phyloP scores from a whole-genome alignment of 1,140 invertebrate genomes.

The Berghia stephanieae region DNA sequence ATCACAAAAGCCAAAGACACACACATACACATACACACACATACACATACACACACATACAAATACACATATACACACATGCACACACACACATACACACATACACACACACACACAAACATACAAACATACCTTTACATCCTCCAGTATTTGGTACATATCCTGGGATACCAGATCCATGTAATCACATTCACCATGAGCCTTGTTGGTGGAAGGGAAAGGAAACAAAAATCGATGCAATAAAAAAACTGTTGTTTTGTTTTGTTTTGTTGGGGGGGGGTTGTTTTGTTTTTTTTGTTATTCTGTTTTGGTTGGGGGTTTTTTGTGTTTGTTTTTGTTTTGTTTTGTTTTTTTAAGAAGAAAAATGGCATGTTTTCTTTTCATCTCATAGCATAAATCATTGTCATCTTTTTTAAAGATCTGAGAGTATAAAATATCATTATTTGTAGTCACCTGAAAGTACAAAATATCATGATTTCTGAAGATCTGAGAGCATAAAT shows the following conservation, averaged over 20 bases:
- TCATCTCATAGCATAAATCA: background rate
- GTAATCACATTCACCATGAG: slow-evolving; percentile 58
- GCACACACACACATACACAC: background rate
- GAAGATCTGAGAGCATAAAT: too few relatives aligned
- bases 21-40: too few relatives aligned
- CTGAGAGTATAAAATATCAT: too few relatives aligned
- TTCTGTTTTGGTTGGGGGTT: background rate
- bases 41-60: too few relatives aligned
- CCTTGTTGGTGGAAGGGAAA: slow-evolving; percentile 37
- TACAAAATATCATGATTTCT: too few relatives aligned
- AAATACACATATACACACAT: background rate
- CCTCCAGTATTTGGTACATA: slow-evolving; percentile 41
- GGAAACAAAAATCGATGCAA: background rate
- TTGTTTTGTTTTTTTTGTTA: background rate
- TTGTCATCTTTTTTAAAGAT: too few relatives aligned
- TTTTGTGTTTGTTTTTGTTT: background rate
- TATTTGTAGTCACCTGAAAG: too few relatives aligned
- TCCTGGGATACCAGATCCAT: slow-evolving; percentile 50
- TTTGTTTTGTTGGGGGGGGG: background rate
- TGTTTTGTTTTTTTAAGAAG: too few relatives aligned
- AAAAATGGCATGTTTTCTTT: background rate
- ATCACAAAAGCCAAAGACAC: background rate
- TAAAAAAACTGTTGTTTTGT: too few relatives aligned
- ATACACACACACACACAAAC: background rate
- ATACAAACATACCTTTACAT: background rate